These are phyloP conservation scores for Vireo griseus DNA, from an alignment of 2,797 vertebrate species.

Conservation along the genomic window DNA sequence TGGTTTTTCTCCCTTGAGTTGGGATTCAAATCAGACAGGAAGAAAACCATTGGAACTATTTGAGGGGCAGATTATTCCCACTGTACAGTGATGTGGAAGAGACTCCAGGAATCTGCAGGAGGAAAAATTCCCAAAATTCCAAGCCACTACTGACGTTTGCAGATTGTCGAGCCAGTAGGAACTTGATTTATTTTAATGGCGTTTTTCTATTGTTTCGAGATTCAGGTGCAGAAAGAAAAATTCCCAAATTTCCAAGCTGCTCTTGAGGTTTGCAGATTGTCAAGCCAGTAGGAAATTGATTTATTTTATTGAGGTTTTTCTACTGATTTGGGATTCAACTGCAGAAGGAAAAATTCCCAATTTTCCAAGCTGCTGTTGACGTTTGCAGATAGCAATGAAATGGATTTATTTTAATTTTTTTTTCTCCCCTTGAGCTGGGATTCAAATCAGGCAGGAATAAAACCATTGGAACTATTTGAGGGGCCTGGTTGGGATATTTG, in stretches of 20 bases:
- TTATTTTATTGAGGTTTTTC: not conserved
- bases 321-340: no score
- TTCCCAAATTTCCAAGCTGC: accelerated
- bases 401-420: accelerated
- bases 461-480: not conserved
- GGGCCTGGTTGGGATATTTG: not conserved
- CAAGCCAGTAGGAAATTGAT: not conserved
- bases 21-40: no score
- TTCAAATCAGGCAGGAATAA: not conserved
- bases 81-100: not conserved
- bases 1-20: no score
- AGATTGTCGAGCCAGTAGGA: not conserved
- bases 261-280: not conserved
- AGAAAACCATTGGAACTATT: no score
- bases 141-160: accelerated
- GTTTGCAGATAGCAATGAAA: not conserved
- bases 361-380: not conserved
- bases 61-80: not conserved
- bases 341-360: not conserved
- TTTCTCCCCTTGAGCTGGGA: accelerated
- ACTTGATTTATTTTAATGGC: not conserved
- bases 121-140: no score
- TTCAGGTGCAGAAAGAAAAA: not conserved
- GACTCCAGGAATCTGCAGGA: not conserved
- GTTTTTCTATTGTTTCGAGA: not conserved